phyloP scores from a whole-genome alignment of 2,888 invertebrate species.

The Antheraea yamamai region DNA sequence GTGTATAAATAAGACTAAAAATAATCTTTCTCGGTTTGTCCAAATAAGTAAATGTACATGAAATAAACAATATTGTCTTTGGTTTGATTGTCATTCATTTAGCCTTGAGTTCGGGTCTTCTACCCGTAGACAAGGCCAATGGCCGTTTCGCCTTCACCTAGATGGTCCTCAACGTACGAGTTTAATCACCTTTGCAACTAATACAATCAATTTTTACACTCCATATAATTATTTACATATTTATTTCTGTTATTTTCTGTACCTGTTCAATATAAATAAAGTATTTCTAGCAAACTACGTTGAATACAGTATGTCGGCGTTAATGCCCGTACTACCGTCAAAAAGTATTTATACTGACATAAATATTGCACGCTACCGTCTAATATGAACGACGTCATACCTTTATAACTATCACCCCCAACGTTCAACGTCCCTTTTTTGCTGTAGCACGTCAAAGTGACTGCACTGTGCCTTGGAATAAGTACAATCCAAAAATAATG shows the following conservation, averaged over 20 bases:
- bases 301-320: background rate
- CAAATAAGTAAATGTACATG: background rate
- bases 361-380: too few species aligned
- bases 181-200: constrained; percentile 7
- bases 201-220: background rate
- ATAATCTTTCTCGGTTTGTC: background rate
- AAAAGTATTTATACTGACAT: too few species aligned
- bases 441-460: too few species aligned
- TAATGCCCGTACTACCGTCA: too few species aligned
- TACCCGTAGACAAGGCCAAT: constrained; percentile 9
- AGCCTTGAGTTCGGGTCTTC: constrained; percentile 7
- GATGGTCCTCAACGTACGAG: constrained; percentile 4
- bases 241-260: background rate
- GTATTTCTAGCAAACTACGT: background rate
- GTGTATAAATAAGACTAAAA: background rate
- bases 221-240: background rate
- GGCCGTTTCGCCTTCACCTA: constrained; percentile 14
- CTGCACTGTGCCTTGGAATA: too few species aligned
- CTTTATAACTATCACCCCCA: too few species aligned
- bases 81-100: constrained; percentile 9
- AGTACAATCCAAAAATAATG: too few species aligned
- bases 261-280: background rate
- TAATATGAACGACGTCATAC: too few species aligned
- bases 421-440: too few species aligned
- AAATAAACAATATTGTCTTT: constrained; percentile 7